phyloP scores from a whole-genome alignment of 2,888 invertebrate species.

The Amblyjoppa fuscipennis region DNA sequence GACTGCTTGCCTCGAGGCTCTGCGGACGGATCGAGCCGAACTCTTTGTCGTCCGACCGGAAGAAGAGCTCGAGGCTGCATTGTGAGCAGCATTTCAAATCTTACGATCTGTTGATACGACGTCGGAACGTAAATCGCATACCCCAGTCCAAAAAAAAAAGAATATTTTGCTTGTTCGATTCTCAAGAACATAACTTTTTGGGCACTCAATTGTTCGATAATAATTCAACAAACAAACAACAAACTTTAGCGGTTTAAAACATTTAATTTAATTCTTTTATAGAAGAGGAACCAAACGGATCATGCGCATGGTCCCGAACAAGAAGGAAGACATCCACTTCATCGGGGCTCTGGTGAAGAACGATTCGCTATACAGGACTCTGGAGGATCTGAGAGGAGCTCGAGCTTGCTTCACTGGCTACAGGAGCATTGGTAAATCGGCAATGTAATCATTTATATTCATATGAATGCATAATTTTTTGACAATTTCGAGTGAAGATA shows the following conservation, averaged over 20 bases:
- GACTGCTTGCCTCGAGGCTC: slow-evolving; percentile 90
- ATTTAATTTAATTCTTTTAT: neutral
- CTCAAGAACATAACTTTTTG: too few relatives aligned
- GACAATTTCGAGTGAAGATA: too few relatives aligned
- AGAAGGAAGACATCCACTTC: slow-evolving; percentile 87
- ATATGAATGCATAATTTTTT: too few relatives aligned
- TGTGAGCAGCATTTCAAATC: slow-evolving; percentile 84
- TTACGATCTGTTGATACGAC: slow-evolving; percentile 35
- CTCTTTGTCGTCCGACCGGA: slow-evolving; percentile 91
- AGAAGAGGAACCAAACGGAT: slow-evolving; percentile 88
- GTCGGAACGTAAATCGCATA: neutral
- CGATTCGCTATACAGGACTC: slow-evolving; percentile 86
- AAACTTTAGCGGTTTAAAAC: neutral
- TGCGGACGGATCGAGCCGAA: slow-evolving; percentile 89
- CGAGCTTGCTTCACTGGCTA: slow-evolving; percentile 93
- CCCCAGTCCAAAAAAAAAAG: neutral
- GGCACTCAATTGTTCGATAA: too few relatives aligned
- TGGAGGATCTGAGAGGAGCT: slow-evolving; percentile 90
- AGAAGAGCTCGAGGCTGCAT: slow-evolving; percentile 89
- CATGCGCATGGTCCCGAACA: slow-evolving; percentile 88
- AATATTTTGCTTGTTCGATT: too few relatives aligned
- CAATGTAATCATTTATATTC: slow-evolving; percentile 52
- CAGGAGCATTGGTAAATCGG: slow-evolving; percentile 88
- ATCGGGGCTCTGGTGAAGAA: slow-evolving; percentile 90
- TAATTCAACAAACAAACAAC: too few relatives aligned